These are phyloP conservation scores for Albula goreensis DNA, from an alignment of 2,113 vertebrate species.

Conservation along the genomic window DNA sequence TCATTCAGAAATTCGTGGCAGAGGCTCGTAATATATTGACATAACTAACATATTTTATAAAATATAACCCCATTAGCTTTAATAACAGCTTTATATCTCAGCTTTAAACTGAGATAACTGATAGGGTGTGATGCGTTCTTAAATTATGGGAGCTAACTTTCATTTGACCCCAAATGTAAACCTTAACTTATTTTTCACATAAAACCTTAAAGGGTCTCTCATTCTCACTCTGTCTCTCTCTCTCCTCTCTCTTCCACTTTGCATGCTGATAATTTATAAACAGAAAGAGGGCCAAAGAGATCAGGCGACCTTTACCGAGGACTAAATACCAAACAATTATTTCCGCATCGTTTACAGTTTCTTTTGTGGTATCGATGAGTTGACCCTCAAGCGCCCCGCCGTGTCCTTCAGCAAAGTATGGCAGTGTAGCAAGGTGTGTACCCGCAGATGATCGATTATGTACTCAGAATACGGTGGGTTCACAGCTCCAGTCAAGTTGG, in stretches of 20 bases:
- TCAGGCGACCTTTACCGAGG: conserved; percentile 38
- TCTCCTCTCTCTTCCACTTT: conserved; percentile 19
- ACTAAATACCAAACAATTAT: conserved; percentile 42
- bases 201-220: conserved; percentile 28
- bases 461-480: conserved; percentile 46
- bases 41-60: no score
- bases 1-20: no score
- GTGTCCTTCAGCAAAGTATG: conserved; percentile 34
- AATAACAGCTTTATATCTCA: no score
- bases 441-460: conserved; percentile 50
- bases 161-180: no score
- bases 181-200: not conserved
- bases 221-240: conserved; percentile 27
- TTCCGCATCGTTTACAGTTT: conserved; percentile 46
- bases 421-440: conserved; percentile 29
- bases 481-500: conserved; percentile 31
- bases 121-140: not conserved
- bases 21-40: no score
- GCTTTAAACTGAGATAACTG: no score
- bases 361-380: conserved; percentile 35
- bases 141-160: not conserved
- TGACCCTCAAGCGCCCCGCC: conserved; percentile 28
- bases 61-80: no score
- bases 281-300: conserved; percentile 31
- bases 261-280: conserved; percentile 50